These are phyloP conservation scores for Crotalus helleri DNA, from an alignment of 2,113 vertebrate genomes.

Conservation along the genomic window DNA sequence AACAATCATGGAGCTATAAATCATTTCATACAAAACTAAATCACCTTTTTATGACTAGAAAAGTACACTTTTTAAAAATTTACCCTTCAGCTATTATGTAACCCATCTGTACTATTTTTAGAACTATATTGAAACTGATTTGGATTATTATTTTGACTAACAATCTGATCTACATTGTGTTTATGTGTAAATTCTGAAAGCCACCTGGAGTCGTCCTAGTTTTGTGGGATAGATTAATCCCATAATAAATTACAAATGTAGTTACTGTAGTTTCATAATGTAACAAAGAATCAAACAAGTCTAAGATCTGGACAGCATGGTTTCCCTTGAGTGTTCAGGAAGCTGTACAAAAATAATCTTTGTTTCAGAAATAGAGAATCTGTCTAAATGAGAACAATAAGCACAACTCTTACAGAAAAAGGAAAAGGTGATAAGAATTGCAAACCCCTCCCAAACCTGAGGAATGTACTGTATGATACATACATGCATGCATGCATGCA, in stretches of 20 bases:
- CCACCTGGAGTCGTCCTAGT: not conserved
- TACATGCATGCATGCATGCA: not conserved
- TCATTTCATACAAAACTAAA: not conserved
- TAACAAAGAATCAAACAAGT: not conserved
- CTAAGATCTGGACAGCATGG: not conserved
- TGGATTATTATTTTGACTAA: not conserved
- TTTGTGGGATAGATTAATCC: not conserved
- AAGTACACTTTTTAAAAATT: not conserved
- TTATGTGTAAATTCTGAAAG: not conserved
- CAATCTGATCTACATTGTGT: not conserved
- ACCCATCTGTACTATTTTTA: not conserved
- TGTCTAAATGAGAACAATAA: not conserved
- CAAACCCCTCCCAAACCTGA: not conserved
- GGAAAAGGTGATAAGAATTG: not conserved
- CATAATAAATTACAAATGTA: not conserved
- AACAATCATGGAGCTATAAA: not conserved
- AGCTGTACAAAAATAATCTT: not conserved
- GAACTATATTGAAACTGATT: not conserved
- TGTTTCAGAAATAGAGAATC: not conserved
- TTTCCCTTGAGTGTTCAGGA: not conserved
- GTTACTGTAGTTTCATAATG: not conserved
- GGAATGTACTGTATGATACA: not conserved
- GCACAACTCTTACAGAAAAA: not conserved
- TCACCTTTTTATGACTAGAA: not conserved
- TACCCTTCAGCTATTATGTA: not conserved